Conservation (phyloP, 2,797 vertebrate species). For the Periophthalmus magnuspinnatus region DNA sequence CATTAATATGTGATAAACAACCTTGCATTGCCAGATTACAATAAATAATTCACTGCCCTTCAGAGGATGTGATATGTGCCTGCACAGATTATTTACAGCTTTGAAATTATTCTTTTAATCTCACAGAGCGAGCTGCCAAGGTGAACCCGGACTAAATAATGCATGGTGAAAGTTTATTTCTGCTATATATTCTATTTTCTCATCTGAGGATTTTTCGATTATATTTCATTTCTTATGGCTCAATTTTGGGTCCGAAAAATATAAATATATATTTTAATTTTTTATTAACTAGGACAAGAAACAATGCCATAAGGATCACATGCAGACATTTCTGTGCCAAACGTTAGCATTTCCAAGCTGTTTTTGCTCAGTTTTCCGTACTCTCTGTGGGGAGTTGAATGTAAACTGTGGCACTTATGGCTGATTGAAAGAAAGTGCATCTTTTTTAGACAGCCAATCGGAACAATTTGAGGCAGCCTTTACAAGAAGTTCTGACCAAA, state of each 20-base stretch:
- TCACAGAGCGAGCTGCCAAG: constrained; percentile 69
- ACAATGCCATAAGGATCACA: no score
- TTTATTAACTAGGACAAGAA: no score
- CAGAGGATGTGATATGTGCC: constrained; percentile 75
- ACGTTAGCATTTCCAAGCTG: no score
- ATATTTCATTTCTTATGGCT: constrained; percentile 29
- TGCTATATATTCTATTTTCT: constrained; percentile 51
- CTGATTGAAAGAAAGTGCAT: not conserved
- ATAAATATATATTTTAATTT: not conserved
- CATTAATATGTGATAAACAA: constrained; percentile 85
- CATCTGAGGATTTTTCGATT: constrained; percentile 33
- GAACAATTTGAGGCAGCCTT: no score
- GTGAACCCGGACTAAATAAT: constrained; percentile 73
- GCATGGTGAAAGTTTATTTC: constrained; percentile 64
- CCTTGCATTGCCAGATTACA: constrained; percentile 80
- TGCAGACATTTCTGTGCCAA: no score
- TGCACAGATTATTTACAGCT: constrained; percentile 78
- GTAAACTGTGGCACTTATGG: not conserved
- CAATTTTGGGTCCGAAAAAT: not conserved
- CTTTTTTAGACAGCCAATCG: no score
- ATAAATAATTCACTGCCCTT: constrained; percentile 84
- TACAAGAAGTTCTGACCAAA: no score
- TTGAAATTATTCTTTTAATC: constrained; percentile 78
- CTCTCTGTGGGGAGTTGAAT: no score
- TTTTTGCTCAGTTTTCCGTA: no score